These are phyloP conservation scores for Drosophila macrospina DNA, from an alignment of 2,888 invertebrate genomes.

Conservation along the genomic window DNA sequence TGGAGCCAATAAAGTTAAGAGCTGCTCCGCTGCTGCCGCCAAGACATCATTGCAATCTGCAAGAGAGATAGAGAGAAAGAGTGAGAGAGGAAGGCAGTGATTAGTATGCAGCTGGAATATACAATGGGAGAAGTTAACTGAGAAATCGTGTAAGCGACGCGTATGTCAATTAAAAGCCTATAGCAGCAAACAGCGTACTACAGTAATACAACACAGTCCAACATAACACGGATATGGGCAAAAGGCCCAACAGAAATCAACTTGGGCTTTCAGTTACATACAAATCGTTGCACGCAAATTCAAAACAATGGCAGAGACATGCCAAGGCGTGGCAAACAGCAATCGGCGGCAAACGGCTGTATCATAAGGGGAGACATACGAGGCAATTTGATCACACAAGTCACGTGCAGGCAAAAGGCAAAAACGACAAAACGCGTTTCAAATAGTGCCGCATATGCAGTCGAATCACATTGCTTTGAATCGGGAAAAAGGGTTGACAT, in stretches of 20 bases:
- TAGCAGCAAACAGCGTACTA: conserved; percentile 50
- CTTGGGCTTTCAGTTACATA: conserved; percentile 42
- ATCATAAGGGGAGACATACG: conserved; percentile 4
- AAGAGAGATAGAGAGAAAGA: conserved; percentile 23
- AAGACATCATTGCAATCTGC: conserved; percentile 53
- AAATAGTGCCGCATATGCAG: conserved; percentile 56
- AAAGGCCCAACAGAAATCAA: conserved; percentile 51
- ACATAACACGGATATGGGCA: conserved; percentile 36
- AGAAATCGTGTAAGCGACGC: conserved; percentile 74
- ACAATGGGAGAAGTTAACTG: conserved; percentile 53
- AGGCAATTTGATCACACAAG: conserved; percentile 65
- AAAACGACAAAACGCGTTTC: conserved; percentile 71
- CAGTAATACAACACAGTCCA: conserved; percentile 9
- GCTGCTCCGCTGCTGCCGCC: conserved; percentile 19
- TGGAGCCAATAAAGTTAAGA: conserved; percentile 66
- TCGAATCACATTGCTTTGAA: conserved; percentile 17
- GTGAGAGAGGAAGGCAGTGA: conserved; percentile 24
- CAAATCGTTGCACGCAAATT: conserved; percentile 77
- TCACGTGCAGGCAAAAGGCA: conserved; percentile 70
- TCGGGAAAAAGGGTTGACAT: not conserved
- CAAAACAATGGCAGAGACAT: conserved; percentile 57
- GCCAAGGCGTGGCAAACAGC: conserved; percentile 13
- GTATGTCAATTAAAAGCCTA: conserved; percentile 79
- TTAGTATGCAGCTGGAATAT: conserved; percentile 68
- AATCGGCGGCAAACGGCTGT: not conserved